Percentiles rank a stretch among this genome's conserved stretches.
Conservation (phyloP, 2,797 vertebrate genomes). For the Pseudomugil gertrudae region DNA sequence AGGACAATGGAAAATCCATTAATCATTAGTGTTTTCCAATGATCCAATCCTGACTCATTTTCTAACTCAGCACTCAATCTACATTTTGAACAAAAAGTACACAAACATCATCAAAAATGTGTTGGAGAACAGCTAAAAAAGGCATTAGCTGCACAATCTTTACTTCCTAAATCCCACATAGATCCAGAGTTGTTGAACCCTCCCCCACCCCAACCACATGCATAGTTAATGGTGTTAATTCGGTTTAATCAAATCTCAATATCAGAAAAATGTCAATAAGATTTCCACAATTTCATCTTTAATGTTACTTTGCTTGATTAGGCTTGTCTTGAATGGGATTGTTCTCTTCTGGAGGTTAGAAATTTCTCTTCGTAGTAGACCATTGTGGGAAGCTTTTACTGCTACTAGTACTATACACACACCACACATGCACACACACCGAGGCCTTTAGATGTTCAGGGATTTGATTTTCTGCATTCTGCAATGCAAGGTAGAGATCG, state of each 20-base stretch:
- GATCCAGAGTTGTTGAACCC: too few species aligned
- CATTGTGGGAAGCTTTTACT: slow-evolving; percentile 2
- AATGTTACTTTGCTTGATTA: neutral
- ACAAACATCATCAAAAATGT: too few species aligned
- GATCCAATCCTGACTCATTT: too few species aligned
- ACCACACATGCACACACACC: slow-evolving; percentile 7
- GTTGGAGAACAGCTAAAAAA: too few species aligned
- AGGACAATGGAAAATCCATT: too few species aligned
- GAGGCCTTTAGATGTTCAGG: slow-evolving; percentile 29
- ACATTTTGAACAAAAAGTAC: too few species aligned
- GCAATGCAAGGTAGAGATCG: slow-evolving; percentile 43
- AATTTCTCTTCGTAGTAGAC: slow-evolving; percentile 27
- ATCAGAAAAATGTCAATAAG: neutral
- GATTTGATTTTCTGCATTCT: slow-evolving; percentile 57
- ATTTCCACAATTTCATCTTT: neutral
- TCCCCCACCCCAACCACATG: too few species aligned
- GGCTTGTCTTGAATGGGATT: neutral
- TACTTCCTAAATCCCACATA: too few species aligned
- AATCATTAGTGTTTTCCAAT: too few species aligned
- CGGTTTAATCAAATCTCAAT: neutral
- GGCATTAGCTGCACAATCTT: too few species aligned
- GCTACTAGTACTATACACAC: slow-evolving; percentile 17
- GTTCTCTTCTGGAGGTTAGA: neutral
- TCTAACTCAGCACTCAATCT: too few species aligned
- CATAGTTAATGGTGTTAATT: neutral